Evolutionary conservation across 2,888 invertebrate genomes (phyloP).

Genomic region (Drosophila flavopinicola): DNA sequence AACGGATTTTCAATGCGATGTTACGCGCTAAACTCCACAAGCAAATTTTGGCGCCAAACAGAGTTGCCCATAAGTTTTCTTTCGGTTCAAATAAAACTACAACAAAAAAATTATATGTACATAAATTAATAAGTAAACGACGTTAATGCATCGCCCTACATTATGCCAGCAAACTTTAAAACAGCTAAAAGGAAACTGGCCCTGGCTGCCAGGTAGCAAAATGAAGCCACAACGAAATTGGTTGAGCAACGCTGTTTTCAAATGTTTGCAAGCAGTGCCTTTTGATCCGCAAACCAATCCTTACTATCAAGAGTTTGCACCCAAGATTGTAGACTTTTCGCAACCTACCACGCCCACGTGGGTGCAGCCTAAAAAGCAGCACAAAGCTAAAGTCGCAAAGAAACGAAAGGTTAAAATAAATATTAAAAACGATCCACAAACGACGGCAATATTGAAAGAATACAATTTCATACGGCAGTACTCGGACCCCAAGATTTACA

Average conservation of each 20-base stretch:
- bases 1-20: too few species aligned
- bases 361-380: not conserved
- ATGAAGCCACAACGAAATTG: not conserved
- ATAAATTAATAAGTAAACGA: not conserved
- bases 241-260: not conserved
- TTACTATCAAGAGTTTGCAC: conserved; percentile 2
- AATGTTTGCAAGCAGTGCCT: not conserved
- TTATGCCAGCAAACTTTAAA: not conserved
- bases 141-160: not conserved
- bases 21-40: not conserved
- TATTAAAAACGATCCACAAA: too few species aligned
- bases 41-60: conserved; percentile 1
- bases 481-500: too few species aligned
- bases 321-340: not conserved
- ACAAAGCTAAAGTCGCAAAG: not conserved
- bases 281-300: not conserved
- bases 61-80: conserved; percentile 37
- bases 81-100: conserved; percentile 6
- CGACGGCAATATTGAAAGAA: too few species aligned
- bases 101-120: conserved; percentile 15
- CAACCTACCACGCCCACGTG: not conserved
- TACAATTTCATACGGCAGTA: too few species aligned
- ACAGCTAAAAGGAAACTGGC: not conserved
- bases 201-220: not conserved
- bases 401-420: too few species aligned